Evolutionary conservation across 2,888 invertebrate genomes (phyloP).

Genomic region (Muschampia plurimacula): DNA sequence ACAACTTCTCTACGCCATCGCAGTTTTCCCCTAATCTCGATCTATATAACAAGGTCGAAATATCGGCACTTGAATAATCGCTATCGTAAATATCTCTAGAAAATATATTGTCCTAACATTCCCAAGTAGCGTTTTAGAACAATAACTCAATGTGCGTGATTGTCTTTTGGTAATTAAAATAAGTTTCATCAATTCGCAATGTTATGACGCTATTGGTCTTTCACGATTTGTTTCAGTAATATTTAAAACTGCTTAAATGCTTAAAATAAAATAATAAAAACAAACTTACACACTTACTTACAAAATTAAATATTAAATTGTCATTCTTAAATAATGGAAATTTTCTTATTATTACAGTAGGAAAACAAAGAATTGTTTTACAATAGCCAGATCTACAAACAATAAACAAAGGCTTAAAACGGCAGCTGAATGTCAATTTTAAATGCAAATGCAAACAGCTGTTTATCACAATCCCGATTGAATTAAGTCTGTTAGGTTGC

Average conservation of each 20-base stretch:
- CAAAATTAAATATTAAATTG: not conserved
- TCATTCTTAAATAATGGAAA: not conserved
- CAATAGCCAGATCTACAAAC: conserved; percentile 42
- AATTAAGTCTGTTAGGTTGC: conserved; percentile 64
- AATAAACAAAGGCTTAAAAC: conserved; percentile 46
- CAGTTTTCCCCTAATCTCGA: too few relatives aligned
- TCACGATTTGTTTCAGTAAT: too few relatives aligned
- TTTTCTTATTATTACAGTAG: conserved; percentile 7
- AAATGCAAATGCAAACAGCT: conserved; percentile 79
- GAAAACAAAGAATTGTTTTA: conserved; percentile 19
- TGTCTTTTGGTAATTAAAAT: conserved; percentile 41
- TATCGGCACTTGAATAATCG: too few relatives aligned
- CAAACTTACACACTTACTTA: not conserved
- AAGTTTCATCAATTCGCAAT: conserved; percentile 14
- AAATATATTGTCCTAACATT: too few relatives aligned
- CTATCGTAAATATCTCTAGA: too few relatives aligned
- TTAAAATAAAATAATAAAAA: too few relatives aligned
- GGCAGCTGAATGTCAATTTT: conserved; percentile 66
- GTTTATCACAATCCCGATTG: conserved; percentile 74
- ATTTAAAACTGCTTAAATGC: too few relatives aligned
- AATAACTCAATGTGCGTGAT: too few relatives aligned
- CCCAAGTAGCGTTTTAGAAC: too few relatives aligned
- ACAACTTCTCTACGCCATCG: too few relatives aligned
- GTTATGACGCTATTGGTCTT: conserved; percentile 18
- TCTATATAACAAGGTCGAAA: too few relatives aligned